phyloP scores from a whole-genome alignment of 2,888 invertebrate genomes.

The Toxonevra muliebris region DNA sequence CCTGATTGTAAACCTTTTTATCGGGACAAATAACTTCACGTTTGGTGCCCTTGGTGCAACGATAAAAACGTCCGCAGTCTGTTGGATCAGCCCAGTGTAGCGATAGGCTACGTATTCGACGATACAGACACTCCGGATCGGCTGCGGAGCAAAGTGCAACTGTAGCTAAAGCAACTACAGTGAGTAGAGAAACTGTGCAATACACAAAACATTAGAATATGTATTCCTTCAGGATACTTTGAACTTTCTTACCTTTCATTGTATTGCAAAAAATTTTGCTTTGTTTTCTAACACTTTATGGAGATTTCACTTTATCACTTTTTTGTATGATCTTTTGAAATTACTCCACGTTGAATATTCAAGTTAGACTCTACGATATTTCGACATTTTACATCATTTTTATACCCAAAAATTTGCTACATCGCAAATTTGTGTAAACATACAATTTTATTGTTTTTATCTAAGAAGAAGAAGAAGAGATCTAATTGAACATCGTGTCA shows the following conservation, averaged over 20 bases:
- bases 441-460: slow-evolving; percentile 25
- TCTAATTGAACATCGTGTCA: slow-evolving; percentile 45
- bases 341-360: slow-evolving; percentile 44
- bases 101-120: slow-evolving; percentile 46
- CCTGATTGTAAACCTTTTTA: slow-evolving; percentile 51
- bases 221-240: not conserved
- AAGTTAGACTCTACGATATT: slow-evolving; percentile 46
- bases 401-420: slow-evolving; percentile 40
- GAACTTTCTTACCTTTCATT: slow-evolving; percentile 47
- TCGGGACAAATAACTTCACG: slow-evolving; percentile 49
- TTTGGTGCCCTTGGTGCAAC: slow-evolving; percentile 50
- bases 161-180: slow-evolving; percentile 50
- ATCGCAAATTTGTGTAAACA: slow-evolving; percentile 14
- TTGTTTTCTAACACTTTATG: not conserved
- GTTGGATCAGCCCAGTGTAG: slow-evolving; percentile 54
- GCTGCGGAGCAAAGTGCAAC: slow-evolving; percentile 47
- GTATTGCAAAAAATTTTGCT: slow-evolving; percentile 5
- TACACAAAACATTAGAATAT: not conserved
- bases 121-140: slow-evolving; percentile 56
- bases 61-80: slow-evolving; percentile 53
- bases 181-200: slow-evolving; percentile 49
- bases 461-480: slow-evolving; percentile 31
- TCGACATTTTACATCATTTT: slow-evolving; percentile 42
- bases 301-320: slow-evolving; percentile 23
- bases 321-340: not conserved